Base-by-base conservation (phyloP, 2,113 vertebrate species). In the Crotalus tigris region DNA sequence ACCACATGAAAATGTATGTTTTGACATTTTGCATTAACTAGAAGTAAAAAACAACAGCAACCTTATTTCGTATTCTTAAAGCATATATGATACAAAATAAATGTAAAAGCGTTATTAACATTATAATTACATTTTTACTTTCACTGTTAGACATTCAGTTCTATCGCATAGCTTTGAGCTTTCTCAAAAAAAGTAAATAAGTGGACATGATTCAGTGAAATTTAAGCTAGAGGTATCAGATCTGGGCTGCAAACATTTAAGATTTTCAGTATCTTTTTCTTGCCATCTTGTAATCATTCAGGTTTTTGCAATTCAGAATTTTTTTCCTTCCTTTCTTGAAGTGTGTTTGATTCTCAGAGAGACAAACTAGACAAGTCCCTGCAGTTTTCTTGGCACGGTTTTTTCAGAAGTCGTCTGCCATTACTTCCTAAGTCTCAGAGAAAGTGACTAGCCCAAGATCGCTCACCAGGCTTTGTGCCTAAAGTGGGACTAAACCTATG, bases 101-200 rank as follows among this genome's bases (percentile, higher is more conserved):
- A 0, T 49, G 55, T 91, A 94, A 94, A 69, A 89, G 93, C 5
- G 55, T 55, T 85, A 24, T 93, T 89, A 92, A 92, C 53, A 2
- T 51, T 89, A 85, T n/a, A 13, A 15, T 49, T 94, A 15, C 64
- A 8, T 93, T 89, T 87, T 19, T 58, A 3, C 81, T 51, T 90
- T 87, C 92, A 58, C 90, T 89, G 57, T 92, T 51, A 93, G 90
- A 64, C 49, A 64, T 90, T 92, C 17, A 90, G 33, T 46, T 91
- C 15, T 55, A 23, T 51, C 93, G 58, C 12, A 0, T 1, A 44
- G 91, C 51, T 51, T 91, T 57, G 88, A 93, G 29, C 9, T 92
- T 0, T 0, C 33, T 91, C 53, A 90, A 64, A 17, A 61, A 33
- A 90, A 26, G 1, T 46, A 89, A 96, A 92, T 46, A 69, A 53